Evolutionary conservation across 2,797 vertebrate genomes (phyloP), one percentile per base, ranked within the genome.

Genomic region (Protonibea diacanthus): DNA sequence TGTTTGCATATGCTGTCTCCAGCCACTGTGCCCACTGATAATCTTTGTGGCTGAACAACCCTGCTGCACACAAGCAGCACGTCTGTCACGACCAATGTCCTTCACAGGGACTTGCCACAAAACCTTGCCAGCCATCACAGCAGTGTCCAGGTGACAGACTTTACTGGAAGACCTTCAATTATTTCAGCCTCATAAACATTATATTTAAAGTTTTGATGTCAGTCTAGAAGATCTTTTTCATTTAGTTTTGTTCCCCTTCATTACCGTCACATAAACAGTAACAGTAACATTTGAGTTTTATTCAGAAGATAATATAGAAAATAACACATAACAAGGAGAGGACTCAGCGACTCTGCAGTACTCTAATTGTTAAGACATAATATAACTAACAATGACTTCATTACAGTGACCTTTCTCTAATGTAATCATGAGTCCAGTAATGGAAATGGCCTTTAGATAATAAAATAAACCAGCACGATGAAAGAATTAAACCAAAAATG

Each of bases 341-440:
- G 47, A 56, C 62, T 81, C 57, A 78, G 69, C 44, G 70, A 76
- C 63, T 49, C 65, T n/a, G 71, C 27, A 25, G 17, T 1, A 21
- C 48, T 71, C 40, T 85, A 81, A 87, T 79, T 83, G 55, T 62
- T 70, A 23, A 55, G 74, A 72, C 80, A 71, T 83, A 77, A 89
- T 84, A 61, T 78, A 81, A 77, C 62, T 29, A 62, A 71, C 49
- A 38, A 86, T 85, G 88, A 81, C 51, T 81, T 85, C 75, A 89
- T 90, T 78, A 76, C 14, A 48, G 52, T 71, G 64, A 84, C 88
- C 78, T 87, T 85, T 86, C 4, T 17, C 61, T 72, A 14, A 17
- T 76, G 44, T 80, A 81, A 83, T 80, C 72, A 81, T 44, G 68
- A 42, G 53, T 60, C 52, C 21, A 61, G 52, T 55, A 47, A 73